Percentiles rank a stretch among this genome's conserved stretches.
phyloP scores from a whole-genome alignment of 1,140 invertebrate species.

The Frieseomelitta varia region DNA sequence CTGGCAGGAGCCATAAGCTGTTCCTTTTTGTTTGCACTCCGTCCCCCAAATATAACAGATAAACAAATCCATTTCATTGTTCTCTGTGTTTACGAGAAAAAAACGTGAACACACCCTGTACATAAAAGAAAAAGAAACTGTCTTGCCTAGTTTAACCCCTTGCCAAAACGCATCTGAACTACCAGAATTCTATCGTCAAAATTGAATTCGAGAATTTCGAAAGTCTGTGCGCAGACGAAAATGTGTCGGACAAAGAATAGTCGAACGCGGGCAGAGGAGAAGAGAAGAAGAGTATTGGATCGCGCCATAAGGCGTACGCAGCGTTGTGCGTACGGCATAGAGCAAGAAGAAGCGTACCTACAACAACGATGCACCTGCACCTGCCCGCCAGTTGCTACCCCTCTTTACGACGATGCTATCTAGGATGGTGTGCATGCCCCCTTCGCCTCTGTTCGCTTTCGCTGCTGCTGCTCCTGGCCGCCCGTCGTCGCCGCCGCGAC shows the following conservation, averaged over 20 bases:
- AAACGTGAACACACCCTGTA: no score
- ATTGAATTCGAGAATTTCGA: background rate
- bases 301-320: conserved; percentile 50
- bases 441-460: conserved; percentile 58
- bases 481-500: conserved; percentile 61
- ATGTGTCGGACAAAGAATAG: background rate
- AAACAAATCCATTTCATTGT: no score
- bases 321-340: conserved; percentile 37
- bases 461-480: conserved; percentile 51
- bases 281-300: conserved; percentile 1
- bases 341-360: conserved; percentile 60
- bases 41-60: no score
- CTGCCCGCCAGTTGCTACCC: conserved; percentile 76
- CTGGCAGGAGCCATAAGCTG: no score
- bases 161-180: no score
- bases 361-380: conserved; percentile 70
- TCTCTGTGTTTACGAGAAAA: no score
- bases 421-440: conserved; percentile 73
- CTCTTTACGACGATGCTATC: conserved; percentile 78
- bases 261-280: no score
- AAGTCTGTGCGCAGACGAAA: background rate
- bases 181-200: no score
- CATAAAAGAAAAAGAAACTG: no score
- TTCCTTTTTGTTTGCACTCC: no score
- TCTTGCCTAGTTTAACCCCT: no score